These are phyloP conservation scores for Paratilapia polleni DNA, from an alignment of 2,113 vertebrate species.

Conservation along the genomic window DNA sequence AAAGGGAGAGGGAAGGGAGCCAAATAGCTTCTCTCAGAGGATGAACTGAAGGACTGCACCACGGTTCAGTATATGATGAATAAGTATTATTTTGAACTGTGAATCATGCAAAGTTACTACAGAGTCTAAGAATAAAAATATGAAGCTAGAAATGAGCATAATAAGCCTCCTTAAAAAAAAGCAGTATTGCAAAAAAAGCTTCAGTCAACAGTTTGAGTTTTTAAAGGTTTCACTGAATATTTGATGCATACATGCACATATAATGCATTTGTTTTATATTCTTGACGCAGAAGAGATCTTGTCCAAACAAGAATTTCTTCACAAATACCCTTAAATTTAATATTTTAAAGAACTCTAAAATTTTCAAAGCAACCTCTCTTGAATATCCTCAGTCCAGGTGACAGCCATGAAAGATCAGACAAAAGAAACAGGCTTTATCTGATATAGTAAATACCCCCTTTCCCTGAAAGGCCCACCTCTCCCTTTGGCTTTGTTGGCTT, in stretches of 20 bases:
- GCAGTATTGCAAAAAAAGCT: not conserved
- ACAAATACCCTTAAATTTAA: not conserved
- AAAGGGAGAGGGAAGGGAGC: no score
- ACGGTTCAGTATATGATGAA: not conserved
- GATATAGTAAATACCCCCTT: slow-evolving; percentile 20
- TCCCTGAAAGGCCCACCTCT: slow-evolving; percentile 14
- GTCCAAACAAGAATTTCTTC: not conserved
- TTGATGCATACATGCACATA: not conserved
- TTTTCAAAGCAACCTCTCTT: not conserved
- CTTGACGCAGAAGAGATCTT: not conserved
- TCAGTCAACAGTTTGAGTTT: not conserved
- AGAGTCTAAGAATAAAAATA: not conserved
- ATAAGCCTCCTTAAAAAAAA: not conserved
- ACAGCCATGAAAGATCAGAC: slow-evolving; percentile 15
- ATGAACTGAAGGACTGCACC: not conserved
- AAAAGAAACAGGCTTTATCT: slow-evolving; percentile 30
- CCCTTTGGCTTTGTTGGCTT: slow-evolving; percentile 43
- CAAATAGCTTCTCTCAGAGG: not conserved
- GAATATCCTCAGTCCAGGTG: slow-evolving; percentile 18
- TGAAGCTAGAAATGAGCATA: not conserved
- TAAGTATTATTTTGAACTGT: not conserved
- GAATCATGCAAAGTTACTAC: not conserved
- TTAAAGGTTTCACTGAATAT: not conserved
- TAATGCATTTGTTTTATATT: not conserved
- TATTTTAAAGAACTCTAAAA: not conserved